Evolutionary conservation across 2,888 invertebrate genomes (phyloP).

Genomic region (Torymus aiolomorphi): DNA sequence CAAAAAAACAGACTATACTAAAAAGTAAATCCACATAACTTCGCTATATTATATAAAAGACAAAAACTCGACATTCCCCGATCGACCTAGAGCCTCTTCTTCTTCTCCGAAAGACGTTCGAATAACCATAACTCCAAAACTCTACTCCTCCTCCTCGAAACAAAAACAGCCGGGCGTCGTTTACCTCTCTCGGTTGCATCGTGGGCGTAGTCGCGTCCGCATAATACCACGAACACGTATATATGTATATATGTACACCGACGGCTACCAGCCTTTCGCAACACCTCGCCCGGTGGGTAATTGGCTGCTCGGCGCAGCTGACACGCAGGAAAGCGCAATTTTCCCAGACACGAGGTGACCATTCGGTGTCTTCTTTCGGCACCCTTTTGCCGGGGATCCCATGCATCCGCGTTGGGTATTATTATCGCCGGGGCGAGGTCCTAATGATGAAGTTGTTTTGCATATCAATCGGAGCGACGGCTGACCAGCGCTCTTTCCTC

Average conservation of each 20-base stretch:
- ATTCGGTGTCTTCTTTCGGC: conserved; percentile 26
- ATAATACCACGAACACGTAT: conserved; percentile 19
- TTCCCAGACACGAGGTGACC: conserved; percentile 24
- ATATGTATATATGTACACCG: not conserved
- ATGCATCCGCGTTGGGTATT: not conserved
- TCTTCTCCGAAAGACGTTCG: conserved; percentile 38
- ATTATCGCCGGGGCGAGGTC: conserved; percentile 44
- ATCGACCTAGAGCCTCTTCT: not conserved
- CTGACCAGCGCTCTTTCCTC: conserved; percentile 22
- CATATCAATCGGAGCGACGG: conserved; percentile 67
- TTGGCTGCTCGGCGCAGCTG: conserved; percentile 42
- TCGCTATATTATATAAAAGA: too few relatives aligned
- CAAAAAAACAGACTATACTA: not conserved
- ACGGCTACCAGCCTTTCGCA: not conserved
- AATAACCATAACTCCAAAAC: conserved; percentile 34
- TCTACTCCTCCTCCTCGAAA: not conserved
- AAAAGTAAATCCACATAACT: not conserved
- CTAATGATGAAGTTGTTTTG: conserved; percentile 70
- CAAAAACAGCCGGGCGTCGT: not conserved
- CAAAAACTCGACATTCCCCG: not conserved
- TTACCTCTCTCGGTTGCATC: not conserved
- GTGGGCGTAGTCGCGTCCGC: conserved; percentile 36
- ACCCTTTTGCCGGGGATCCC: not conserved
- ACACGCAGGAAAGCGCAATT: conserved; percentile 43
- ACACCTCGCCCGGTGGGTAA: conserved; percentile 33